These are phyloP conservation scores for Druceiella hillmani DNA, from an alignment of 2,888 invertebrate genomes.

Conservation along the genomic window DNA sequence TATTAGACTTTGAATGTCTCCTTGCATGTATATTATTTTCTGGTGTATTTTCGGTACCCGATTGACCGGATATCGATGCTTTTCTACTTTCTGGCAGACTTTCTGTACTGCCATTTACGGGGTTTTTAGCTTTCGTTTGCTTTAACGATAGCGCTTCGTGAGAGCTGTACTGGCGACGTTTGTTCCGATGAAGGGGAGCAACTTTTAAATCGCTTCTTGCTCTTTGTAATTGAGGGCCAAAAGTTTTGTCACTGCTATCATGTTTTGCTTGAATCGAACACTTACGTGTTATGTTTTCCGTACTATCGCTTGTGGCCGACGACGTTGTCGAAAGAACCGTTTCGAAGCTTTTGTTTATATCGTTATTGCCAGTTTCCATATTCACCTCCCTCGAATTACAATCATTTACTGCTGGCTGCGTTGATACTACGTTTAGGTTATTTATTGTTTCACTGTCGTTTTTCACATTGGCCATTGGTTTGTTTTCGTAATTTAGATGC, in stretches of 20 bases:
- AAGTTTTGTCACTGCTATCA: conserved; percentile 36
- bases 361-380: not conserved
- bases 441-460: conserved; percentile 21
- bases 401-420: conserved; percentile 22
- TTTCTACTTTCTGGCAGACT: no score
- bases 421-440: conserved; percentile 14
- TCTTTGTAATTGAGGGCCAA: conserved; percentile 40
- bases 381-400: not conserved
- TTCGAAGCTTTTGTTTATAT: not conserved
- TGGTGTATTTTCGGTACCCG: not conserved
- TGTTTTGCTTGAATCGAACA: conserved; percentile 30
- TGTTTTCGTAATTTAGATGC: conserved; percentile 34
- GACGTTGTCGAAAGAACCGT: conserved; percentile 35
- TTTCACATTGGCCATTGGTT: conserved; percentile 32
- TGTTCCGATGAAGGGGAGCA: conserved; percentile 36
- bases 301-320: conserved; percentile 36
- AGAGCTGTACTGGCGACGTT: conserved; percentile 42
- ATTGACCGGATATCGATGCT: conserved; percentile 6
- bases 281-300: conserved; percentile 34
- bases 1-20: conserved; percentile 30
- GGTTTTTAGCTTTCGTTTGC: no score
- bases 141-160: no score
- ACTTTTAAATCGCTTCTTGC: conserved; percentile 44
- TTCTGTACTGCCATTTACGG: no score
- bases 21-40: conserved; percentile 19